Conservation (phyloP, 2,797 vertebrate species). For the Lithobates sylvaticus region DNA sequence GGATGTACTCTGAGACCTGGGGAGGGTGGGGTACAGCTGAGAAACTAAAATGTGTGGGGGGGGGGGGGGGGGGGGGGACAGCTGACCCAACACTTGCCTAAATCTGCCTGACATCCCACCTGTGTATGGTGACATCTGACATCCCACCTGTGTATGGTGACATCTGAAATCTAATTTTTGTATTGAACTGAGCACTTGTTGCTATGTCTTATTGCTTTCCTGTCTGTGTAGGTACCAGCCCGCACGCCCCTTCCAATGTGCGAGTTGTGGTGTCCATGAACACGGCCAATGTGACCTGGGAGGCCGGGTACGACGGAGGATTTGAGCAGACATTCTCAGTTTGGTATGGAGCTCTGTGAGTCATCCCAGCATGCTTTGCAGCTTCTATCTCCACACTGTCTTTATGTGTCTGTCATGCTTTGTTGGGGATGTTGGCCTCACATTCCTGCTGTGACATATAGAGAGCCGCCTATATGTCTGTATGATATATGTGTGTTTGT, state of each 20-base stretch:
- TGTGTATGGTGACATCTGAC: too few relatives aligned
- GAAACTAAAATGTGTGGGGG: too few relatives aligned
- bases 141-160: too few relatives aligned
- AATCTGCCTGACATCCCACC: too few relatives aligned
- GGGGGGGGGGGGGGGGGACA: too few relatives aligned
- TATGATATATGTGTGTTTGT: conserved; percentile 13
- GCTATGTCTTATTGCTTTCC: not conserved
- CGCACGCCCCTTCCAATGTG: conserved; percentile 93
- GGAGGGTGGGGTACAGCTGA: too few relatives aligned
- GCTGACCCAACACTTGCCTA: too few relatives aligned
- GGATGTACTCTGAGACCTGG: too few relatives aligned
- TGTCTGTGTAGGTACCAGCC: conserved; percentile 89
- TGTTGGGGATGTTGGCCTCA: not conserved
- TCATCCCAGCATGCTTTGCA: conserved; percentile 94
- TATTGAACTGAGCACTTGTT: too few relatives aligned
- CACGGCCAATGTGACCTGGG: conserved; percentile 98
- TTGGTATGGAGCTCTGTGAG: conserved; percentile 99
- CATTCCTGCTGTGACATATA: conserved; percentile 35
- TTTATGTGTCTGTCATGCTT: conserved; percentile 64
- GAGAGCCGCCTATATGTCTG: conserved; percentile 40
- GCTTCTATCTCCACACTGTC: conserved; percentile 79
- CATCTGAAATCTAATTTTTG: too few relatives aligned
- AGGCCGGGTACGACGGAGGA: conserved; percentile 96
- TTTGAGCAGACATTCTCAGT: conserved; percentile 99
- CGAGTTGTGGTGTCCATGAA: conserved; percentile 91